These are phyloP conservation scores for Pterophyllum scalare DNA, from an alignment of 2,113 vertebrate species.

Conservation along the genomic window DNA sequence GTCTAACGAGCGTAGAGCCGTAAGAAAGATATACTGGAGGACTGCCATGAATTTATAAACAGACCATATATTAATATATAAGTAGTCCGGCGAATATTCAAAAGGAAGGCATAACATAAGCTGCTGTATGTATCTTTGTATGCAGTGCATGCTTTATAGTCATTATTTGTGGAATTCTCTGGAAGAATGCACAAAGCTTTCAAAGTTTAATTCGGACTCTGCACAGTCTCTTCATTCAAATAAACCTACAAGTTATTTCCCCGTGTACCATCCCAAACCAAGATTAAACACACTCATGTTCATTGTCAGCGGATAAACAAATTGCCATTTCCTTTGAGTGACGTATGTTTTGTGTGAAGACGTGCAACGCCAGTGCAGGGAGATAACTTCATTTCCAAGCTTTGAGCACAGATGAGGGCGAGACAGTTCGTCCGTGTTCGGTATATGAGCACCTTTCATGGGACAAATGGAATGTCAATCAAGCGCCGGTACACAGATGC, in stretches of 20 bases:
- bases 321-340: conserved; percentile 71
- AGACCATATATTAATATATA: conserved; percentile 74
- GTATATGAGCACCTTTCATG: conserved; percentile 76
- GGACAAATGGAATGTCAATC: conserved; percentile 82
- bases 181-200: conserved; percentile 7
- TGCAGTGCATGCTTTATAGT: conserved; percentile 13
- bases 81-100: conserved; percentile 73
- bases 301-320: conserved; percentile 68
- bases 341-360: conserved; percentile 65
- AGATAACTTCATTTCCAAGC: conserved; percentile 72
- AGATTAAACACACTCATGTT: conserved; percentile 65
- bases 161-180: not conserved
- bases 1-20: conserved; percentile 73
- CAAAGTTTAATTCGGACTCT: conserved; percentile 2
- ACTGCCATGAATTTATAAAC: conserved; percentile 76
- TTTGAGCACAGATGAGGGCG: conserved; percentile 72
- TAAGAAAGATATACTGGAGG: conserved; percentile 73
- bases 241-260: conserved; percentile 21
- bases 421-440: conserved; percentile 74
- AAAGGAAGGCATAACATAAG: conserved; percentile 56
- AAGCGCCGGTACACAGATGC: conserved; percentile 72
- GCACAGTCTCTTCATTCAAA: conserved; percentile 11
- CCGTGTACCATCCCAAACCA: conserved; percentile 23
- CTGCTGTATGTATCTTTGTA: conserved; percentile 8
- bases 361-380: conserved; percentile 8